Conservation (phyloP, 2,888 invertebrate genomes). For the Ophioninae sp. region DNA sequence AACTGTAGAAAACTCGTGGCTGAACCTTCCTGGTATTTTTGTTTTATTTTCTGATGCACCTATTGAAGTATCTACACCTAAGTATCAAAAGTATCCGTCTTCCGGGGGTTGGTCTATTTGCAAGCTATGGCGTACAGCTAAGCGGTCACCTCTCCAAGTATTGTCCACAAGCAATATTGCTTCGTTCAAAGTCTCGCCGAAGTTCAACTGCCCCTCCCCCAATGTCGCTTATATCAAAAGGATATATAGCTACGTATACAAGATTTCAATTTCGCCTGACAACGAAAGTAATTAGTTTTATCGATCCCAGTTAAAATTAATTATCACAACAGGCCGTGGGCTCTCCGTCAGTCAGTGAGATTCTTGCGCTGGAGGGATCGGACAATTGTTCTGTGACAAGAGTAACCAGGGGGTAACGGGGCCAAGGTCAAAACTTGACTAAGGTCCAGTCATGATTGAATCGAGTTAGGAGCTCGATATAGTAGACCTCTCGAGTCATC, state of each 20-base stretch:
- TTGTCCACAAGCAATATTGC: no score
- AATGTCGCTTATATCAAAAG: neutral
- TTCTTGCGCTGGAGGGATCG: conserved; percentile 8
- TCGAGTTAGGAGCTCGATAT: neutral
- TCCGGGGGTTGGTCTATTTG: no score
- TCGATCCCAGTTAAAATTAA: conserved; percentile 3
- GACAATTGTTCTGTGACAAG: conserved; percentile 5
- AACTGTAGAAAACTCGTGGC: no score
- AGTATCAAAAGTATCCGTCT: no score
- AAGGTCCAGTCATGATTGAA: conserved; percentile 6
- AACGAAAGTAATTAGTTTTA: conserved; percentile 9
- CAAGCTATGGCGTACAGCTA: no score
- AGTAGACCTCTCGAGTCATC: neutral
- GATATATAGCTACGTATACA: neutral
- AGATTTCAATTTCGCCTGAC: neutral
- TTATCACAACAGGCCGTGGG: conserved; percentile 2
- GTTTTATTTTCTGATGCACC: no score
- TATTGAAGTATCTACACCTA: no score
- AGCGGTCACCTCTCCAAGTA: no score
- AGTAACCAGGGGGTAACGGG: neutral
- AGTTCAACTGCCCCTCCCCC: neutral
- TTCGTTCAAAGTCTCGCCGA: neutral
- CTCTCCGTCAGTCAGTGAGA: conserved; percentile 5
- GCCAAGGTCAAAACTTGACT: conserved; percentile 22
- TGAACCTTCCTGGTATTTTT: no score